Evolutionary conservation across 1,140 invertebrate genomes (phyloP).

Genomic region (Solenopsis fugax): DNA sequence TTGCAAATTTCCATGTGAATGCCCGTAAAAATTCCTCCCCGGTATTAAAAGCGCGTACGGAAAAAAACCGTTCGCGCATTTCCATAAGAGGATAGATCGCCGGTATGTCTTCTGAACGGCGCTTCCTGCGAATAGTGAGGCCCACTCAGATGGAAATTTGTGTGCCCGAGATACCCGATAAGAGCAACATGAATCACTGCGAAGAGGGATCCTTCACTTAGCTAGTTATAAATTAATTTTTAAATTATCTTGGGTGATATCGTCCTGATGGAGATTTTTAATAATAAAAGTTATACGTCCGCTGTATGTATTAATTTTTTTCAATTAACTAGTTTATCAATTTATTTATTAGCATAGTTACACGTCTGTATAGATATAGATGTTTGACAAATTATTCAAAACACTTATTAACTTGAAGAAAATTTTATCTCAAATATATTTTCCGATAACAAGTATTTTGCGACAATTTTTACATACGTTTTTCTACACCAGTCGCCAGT

Average conservation of each 20-base stretch:
- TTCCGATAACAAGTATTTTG: background rate
- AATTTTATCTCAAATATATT: background rate
- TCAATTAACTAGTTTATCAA: background rate
- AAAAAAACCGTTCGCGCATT: slow-evolving; percentile 29
- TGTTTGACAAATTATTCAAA: background rate
- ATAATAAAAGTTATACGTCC: background rate
- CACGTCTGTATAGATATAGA: background rate
- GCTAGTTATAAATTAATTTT: slow-evolving; percentile 6
- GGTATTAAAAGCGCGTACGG: slow-evolving; percentile 36
- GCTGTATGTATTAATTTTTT: background rate
- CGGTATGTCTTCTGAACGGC: background rate
- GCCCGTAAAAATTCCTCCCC: slow-evolving; percentile 35
- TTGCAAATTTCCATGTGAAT: slow-evolving; percentile 65
- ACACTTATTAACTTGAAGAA: background rate
- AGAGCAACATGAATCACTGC: slow-evolving; percentile 8
- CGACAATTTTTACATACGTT: background rate
- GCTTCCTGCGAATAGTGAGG: slow-evolving; percentile 10
- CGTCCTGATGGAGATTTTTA: background rate
- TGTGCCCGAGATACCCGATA: background rate
- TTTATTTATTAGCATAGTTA: background rate
- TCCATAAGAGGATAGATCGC: slow-evolving; percentile 49
- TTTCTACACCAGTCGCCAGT: background rate
- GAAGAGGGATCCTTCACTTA: background rate
- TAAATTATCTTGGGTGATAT: background rate
- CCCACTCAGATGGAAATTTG: slow-evolving; percentile 34